A percentile compares a stretch with the other conserved stretches of the same genome.
These are phyloP conservation scores for Tholera decimalis DNA, from an alignment of 2,888 invertebrate genomes.

Conservation along the genomic window DNA sequence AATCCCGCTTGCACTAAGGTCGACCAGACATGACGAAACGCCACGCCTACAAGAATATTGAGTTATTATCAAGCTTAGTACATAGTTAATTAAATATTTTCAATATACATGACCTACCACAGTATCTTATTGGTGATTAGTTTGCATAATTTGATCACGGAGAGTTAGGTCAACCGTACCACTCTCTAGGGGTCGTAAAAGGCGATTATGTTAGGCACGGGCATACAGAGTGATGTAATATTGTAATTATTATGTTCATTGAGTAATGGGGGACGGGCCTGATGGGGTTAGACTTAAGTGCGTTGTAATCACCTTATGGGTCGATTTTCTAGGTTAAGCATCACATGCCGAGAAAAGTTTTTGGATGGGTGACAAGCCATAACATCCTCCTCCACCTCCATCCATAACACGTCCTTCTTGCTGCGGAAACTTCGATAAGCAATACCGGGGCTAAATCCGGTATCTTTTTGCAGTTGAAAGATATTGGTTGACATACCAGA, in stretches of 20 bases:
- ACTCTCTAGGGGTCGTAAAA: background rate
- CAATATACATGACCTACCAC: constrained; percentile 28
- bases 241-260: too few relatives aligned
- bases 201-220: constrained; percentile 11
- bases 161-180: constrained; percentile 6
- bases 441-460: too few relatives aligned
- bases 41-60: constrained; percentile 32
- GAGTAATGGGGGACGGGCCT: too few relatives aligned
- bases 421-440: background rate
- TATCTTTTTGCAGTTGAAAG: too few relatives aligned
- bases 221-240: background rate
- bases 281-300: too few relatives aligned
- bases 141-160: constrained; percentile 10
- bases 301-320: background rate
- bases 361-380: background rate
- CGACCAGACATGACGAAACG: constrained; percentile 43
- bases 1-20: constrained; percentile 28
- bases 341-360: background rate
- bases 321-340: background rate
- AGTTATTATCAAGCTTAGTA: constrained; percentile 9
- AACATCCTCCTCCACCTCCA: background rate
- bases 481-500: too few relatives aligned
- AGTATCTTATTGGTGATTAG: constrained; percentile 34
- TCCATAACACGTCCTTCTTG: background rate
- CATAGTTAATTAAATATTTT: constrained; percentile 13